Conservation (phyloP, 2,797 vertebrate species). For the Nothura maculosa region DNA sequence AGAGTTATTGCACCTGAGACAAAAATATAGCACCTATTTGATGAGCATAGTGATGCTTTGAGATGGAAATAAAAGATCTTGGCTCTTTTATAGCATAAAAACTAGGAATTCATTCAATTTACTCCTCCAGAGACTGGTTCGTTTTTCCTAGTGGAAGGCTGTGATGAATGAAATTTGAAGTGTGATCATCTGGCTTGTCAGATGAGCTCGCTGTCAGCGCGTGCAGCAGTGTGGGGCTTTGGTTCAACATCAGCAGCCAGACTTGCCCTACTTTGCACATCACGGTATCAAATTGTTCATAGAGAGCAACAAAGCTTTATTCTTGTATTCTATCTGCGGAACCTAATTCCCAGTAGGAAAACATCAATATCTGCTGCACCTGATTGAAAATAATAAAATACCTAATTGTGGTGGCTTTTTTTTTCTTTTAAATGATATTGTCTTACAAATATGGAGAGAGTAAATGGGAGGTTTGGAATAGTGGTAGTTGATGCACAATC, state of each 20-base stretch:
- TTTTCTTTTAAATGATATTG: neutral
- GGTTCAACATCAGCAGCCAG: neutral
- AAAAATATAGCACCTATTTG: neutral
- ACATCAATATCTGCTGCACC: neutral
- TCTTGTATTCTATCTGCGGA: neutral
- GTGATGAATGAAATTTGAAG: slow-evolving; percentile 18
- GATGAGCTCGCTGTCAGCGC: neutral
- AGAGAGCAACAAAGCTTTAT: neutral
- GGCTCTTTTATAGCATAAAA: neutral
- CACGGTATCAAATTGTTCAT: neutral
- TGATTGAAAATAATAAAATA: neutral
- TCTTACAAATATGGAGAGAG: neutral
- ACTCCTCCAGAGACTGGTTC: slow-evolving; percentile 6
- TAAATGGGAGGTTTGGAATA: neutral
- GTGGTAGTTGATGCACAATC: neutral
- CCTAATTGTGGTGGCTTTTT: neutral
- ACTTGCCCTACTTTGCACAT: neutral
- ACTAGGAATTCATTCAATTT: slow-evolving; percentile 26
- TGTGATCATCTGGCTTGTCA: neutral
- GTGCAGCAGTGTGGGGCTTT: neutral
- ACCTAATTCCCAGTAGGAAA: neutral
- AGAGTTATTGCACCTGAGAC: neutral
- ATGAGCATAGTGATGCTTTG: neutral
- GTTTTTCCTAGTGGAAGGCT: slow-evolving; percentile 6
- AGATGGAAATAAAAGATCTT: neutral